Evolutionary conservation across 2,113 vertebrate genomes (phyloP).

Genomic region (Megatriorchis doriae): DNA sequence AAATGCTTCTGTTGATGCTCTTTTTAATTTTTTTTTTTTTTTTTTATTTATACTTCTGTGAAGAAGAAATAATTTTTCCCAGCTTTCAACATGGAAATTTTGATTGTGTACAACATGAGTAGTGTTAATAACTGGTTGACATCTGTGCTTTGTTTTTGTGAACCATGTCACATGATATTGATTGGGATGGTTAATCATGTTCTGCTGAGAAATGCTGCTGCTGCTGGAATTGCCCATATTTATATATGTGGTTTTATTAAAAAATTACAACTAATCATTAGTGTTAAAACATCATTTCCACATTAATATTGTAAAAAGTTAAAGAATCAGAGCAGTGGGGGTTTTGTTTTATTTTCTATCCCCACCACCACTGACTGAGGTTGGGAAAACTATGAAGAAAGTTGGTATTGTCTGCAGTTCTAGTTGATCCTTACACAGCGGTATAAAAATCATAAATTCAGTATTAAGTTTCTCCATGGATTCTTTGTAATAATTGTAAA

Average conservation of each 20-base stretch:
- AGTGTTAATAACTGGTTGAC: conserved; percentile 63
- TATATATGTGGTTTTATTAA: conserved; percentile 67
- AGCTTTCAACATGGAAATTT: conserved; percentile 49
- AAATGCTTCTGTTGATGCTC: conserved; percentile 33
- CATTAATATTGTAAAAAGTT: conserved; percentile 52
- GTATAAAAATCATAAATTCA: conserved; percentile 50
- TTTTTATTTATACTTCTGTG: conserved; percentile 54
- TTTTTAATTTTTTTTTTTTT: conserved; percentile 54
- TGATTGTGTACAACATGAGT: conserved; percentile 21
- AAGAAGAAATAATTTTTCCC: conserved; percentile 52
- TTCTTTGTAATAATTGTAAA: conserved; percentile 70
- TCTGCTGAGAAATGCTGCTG: conserved; percentile 66
- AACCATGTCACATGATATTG: conserved; percentile 57
- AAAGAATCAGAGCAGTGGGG: conserved; percentile 39
- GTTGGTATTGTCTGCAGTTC: conserved; percentile 48
- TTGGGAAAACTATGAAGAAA: conserved; percentile 40
- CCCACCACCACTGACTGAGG: not conserved
- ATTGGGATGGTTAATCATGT: conserved; percentile 61
- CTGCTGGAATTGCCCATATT: conserved; percentile 65
- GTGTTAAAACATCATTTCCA: conserved; percentile 60
- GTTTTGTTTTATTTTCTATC: conserved; percentile 5
- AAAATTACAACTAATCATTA: conserved; percentile 34
- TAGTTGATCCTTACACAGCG: conserved; percentile 39
- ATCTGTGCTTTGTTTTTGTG: conserved; percentile 68
- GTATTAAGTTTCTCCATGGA: conserved; percentile 61